Conservation (phyloP, 2,113 vertebrate genomes). For the Ascaphus truei region DNA sequence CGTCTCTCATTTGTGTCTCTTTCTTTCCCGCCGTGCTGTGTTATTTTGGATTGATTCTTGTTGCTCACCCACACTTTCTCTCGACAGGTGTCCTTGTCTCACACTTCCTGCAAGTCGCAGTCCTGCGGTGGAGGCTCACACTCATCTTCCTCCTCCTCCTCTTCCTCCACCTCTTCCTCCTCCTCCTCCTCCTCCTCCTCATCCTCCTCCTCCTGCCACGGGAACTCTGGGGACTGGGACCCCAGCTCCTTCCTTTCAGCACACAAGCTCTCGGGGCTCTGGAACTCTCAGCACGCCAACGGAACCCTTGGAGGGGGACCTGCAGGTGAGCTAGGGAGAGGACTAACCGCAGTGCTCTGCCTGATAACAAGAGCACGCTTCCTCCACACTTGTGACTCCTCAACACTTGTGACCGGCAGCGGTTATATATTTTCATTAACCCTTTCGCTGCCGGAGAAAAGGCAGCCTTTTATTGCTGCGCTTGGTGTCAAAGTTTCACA, state of each 20-base stretch:
- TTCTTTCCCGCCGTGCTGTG: no score
- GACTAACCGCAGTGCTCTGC: not conserved
- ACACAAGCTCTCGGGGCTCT: conserved; percentile 95
- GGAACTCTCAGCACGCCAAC: conserved; percentile 90
- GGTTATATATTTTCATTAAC: no score
- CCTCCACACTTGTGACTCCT: no score
- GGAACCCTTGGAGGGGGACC: conserved; percentile 48
- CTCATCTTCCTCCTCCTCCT: conserved; percentile 58
- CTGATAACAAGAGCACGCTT: no score
- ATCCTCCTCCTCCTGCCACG: conserved; percentile 89
- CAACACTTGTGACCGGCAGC: no score
- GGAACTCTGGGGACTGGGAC: conserved; percentile 95
- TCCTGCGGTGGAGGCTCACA: conserved; percentile 69
- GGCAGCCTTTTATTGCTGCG: no score
- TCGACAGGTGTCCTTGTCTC: conserved; percentile 71
- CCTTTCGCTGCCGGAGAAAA: no score
- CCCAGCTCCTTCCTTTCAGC: conserved; percentile 97
- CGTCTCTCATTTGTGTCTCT: no score
- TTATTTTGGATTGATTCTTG: no score
- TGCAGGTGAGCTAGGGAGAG: not conserved
- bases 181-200: conserved; percentile 90
- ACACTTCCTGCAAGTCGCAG: conserved; percentile 66
- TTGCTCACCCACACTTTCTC: no score
- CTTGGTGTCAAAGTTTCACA: no score
- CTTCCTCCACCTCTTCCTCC: conserved; percentile 86